These are phyloP conservation scores for Eucidaris tribuloides DNA, from an alignment of 35 echinoderm and acorn worm species.

Conservation along the genomic window DNA sequence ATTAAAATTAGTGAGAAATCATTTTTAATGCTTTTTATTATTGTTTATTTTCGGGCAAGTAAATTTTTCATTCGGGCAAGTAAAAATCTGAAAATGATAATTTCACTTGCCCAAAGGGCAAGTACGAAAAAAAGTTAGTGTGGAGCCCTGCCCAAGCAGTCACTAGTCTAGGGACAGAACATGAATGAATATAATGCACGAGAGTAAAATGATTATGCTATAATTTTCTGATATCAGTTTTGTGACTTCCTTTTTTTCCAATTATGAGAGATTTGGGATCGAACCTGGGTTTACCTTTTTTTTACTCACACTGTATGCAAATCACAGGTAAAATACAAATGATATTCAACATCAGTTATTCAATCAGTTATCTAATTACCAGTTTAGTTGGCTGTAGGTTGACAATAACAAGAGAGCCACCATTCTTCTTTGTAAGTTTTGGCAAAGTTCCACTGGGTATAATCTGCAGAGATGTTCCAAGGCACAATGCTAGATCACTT, in stretches of 20 bases:
- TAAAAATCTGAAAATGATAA: no score
- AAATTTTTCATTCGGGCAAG: no score
- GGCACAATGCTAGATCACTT: constrained; percentile 80
- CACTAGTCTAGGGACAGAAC: background rate
- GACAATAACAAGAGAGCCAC: constrained; percentile 78
- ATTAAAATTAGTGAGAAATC: no score
- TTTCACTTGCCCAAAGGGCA: no score
- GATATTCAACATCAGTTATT: background rate
- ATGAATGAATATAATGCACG: background rate
- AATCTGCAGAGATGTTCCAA: constrained; percentile 93
- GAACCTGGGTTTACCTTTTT: background rate
- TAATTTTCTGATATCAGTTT: no score
- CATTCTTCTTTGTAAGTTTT: constrained; percentile 82
- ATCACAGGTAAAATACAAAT: background rate
- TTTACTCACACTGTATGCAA: no score
- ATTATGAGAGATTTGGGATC: no score
- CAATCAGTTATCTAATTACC: constrained; percentile 31
- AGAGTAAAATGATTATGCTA: no score
- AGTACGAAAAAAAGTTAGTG: no score
- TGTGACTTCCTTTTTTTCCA: background rate
- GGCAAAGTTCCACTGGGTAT: constrained; percentile 92
- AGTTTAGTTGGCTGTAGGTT: constrained; percentile 97
- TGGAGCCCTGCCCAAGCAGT: no score
- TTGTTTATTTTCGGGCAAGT: no score
- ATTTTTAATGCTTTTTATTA: no score